Conservation (phyloP, 2,113 vertebrate genomes). For the Sapayoa aenigma region DNA sequence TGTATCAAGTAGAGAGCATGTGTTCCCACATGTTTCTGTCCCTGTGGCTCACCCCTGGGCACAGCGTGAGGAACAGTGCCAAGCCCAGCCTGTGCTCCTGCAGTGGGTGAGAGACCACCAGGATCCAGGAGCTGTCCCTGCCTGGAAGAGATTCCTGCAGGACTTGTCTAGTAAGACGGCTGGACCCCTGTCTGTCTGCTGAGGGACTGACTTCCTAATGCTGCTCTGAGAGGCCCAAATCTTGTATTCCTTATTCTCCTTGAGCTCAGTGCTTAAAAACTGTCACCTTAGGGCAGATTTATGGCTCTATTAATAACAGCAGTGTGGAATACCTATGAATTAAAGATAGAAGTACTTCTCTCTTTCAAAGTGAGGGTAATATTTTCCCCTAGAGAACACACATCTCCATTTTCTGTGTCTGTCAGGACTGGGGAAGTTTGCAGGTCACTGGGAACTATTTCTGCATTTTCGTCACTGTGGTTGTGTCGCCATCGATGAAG, state of each 20-base stretch:
- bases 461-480: neutral
- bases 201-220: neutral
- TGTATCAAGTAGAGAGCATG: accelerated
- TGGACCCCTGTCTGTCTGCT: neutral
- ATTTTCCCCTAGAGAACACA: neutral
- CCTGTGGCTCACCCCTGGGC: neutral
- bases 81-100: neutral
- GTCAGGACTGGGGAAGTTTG: neutral
- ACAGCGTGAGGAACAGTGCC: neutral
- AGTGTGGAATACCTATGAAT: neutral
- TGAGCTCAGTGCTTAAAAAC: neutral
- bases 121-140: neutral
- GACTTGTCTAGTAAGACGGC: neutral
- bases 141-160: neutral
- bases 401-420: neutral
- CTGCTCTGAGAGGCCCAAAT: neutral
- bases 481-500: neutral
- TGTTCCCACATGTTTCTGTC: neutral
- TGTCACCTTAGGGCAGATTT: neutral
- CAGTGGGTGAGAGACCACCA: neutral
- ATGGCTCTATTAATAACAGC: neutral
- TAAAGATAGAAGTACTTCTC: neutral
- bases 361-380: neutral
- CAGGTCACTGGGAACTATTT: neutral
- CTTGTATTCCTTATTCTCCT: neutral